Evolutionary conservation across 1,140 invertebrate species (phyloP).

Genomic region (Drosophila athabasca): DNA sequence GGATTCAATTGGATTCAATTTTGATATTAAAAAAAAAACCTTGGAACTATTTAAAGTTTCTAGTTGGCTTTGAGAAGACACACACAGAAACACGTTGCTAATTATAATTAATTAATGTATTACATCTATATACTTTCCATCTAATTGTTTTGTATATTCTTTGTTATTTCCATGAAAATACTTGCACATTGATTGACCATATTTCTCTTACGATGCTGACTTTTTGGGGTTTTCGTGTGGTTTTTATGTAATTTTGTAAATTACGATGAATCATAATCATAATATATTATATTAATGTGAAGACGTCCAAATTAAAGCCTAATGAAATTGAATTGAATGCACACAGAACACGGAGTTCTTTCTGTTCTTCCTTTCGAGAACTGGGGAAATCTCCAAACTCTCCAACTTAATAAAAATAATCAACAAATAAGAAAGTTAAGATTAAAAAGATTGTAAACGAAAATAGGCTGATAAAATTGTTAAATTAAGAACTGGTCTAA

Average conservation of each 20-base stretch:
- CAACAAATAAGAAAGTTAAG: slow-evolving; percentile 69
- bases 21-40: slow-evolving; percentile 9
- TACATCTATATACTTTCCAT: slow-evolving; percentile 13
- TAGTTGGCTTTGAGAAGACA: slow-evolving; percentile 30
- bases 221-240: slow-evolving; percentile 25
- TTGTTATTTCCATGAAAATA: slow-evolving; percentile 79
- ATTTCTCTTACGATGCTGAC: slow-evolving; percentile 27
- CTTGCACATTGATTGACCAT: slow-evolving; percentile 69
- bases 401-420: slow-evolving; percentile 76
- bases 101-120: slow-evolving; percentile 27
- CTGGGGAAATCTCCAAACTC: slow-evolving; percentile 10
- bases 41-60: slow-evolving; percentile 3
- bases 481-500: slow-evolving; percentile 38
- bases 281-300: slow-evolving; percentile 39
- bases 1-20: neutral
- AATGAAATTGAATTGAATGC: slow-evolving; percentile 32
- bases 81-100: slow-evolving; percentile 27
- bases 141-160: slow-evolving; percentile 48
- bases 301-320: slow-evolving; percentile 67
- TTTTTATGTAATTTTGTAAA: slow-evolving; percentile 66
- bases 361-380: slow-evolving; percentile 18
- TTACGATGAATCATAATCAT: slow-evolving; percentile 31
- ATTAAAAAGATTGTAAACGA: slow-evolving; percentile 28
- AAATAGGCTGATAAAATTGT: slow-evolving; percentile 27
- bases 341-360: neutral